A percentile compares a stretch with the other conserved stretches of the same genome.
These are phyloP conservation scores for Strigamia transsilvanica DNA, from an alignment of 2,888 invertebrate genomes.

Conservation along the genomic window DNA sequence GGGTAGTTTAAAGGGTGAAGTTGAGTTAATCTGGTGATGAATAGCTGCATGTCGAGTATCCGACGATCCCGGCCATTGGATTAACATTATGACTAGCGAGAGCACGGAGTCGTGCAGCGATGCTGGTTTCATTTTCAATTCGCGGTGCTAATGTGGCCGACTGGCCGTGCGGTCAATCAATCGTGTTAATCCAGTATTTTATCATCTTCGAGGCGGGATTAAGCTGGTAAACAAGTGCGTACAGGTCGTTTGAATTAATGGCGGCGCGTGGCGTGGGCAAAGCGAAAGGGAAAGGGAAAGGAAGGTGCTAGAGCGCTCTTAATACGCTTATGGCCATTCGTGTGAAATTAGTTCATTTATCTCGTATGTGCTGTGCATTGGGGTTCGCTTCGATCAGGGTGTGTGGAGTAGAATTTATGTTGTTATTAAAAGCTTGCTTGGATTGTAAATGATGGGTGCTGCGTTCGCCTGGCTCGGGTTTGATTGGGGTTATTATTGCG, in stretches of 20 bases:
- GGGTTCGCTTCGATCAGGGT: neutral
- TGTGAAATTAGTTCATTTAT: constrained; percentile 47
- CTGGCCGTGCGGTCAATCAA: neutral
- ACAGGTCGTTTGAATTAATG: constrained; percentile 13
- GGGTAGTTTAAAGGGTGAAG: constrained; percentile 21
- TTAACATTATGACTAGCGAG: constrained; percentile 15
- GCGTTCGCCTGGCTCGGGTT: neutral
- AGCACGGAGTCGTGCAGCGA: neutral
- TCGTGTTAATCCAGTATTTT: neutral
- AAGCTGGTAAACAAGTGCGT: neutral
- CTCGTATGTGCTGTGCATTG: neutral
- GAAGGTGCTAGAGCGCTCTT: neutral
- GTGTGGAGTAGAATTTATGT: neutral
- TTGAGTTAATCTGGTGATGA: constrained; percentile 39
- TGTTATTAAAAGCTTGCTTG: neutral
- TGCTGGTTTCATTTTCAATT: neutral
- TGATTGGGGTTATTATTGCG: constrained; percentile 7
- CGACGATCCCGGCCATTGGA: constrained; percentile 18
- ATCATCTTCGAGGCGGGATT: neutral
- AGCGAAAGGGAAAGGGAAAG: neutral
- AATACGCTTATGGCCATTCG: constrained; percentile 36
- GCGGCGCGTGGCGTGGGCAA: neutral
- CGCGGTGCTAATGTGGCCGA: neutral
- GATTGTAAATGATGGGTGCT: neutral
- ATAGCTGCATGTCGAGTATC: neutral